phyloP scores from a whole-genome alignment of 2,888 invertebrate genomes.

The Ochropleura leucogaster region DNA sequence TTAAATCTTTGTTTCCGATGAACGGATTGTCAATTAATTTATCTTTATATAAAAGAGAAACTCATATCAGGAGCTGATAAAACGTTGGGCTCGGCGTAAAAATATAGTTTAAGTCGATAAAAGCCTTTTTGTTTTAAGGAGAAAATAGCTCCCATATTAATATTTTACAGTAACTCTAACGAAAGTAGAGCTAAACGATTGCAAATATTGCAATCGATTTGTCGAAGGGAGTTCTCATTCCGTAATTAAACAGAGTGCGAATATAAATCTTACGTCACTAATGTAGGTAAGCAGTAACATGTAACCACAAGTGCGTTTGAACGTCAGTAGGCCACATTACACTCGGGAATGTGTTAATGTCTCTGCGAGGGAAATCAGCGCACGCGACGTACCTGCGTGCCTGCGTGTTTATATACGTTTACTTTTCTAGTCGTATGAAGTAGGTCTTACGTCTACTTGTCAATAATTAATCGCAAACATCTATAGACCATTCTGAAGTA shows the following conservation, averaged over 20 bases:
- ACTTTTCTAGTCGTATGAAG: slow-evolving; percentile 10
- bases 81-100: too few species aligned
- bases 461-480: background rate
- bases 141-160: too few species aligned
- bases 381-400: slow-evolving; percentile 33
- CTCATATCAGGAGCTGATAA: too few species aligned
- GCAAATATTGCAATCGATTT: background rate
- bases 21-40: too few species aligned
- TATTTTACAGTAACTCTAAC: background rate
- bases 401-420: slow-evolving; percentile 5
- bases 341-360: slow-evolving; percentile 44
- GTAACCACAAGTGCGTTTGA: slow-evolving; percentile 3
- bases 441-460: background rate
- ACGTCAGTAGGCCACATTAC: slow-evolving; percentile 21
- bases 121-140: too few species aligned
- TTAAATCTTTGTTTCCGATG: too few species aligned
- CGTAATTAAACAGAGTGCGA: background rate
- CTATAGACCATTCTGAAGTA: background rate
- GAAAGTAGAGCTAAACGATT: background rate
- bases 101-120: too few species aligned
- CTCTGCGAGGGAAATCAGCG: slow-evolving; percentile 44
- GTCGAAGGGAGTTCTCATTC: background rate
- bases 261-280: slow-evolving; percentile 1
- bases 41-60: too few species aligned
- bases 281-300: background rate